Evolutionary conservation across 2,113 vertebrate genomes (phyloP).

Genomic region (Rousettus leschenaultii): DNA sequence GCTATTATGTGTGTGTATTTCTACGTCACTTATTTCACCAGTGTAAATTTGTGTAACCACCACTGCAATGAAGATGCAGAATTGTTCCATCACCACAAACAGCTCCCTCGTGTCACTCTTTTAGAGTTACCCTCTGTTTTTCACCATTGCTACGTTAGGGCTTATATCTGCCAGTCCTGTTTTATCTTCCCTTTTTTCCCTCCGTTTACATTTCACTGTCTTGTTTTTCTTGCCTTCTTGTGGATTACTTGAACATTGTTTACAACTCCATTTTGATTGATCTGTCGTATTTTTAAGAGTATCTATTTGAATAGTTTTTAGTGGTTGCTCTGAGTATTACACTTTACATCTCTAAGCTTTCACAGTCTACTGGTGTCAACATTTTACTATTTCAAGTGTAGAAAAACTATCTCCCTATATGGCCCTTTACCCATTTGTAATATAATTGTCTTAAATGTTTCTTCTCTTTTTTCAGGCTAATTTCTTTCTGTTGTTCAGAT

Average conservation of each 20-base stretch:
- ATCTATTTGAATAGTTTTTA: background rate
- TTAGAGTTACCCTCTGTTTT: background rate
- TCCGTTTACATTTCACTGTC: background rate
- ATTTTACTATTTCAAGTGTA: background rate
- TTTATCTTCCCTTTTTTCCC: background rate
- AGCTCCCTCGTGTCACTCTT: background rate
- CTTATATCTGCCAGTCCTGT: background rate
- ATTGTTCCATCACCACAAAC: background rate
- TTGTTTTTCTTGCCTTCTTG: background rate
- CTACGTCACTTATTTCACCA: background rate
- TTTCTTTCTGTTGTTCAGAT: background rate
- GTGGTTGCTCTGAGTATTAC: background rate
- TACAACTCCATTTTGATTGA: background rate
- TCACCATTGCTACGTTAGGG: background rate
- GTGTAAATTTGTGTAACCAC: background rate
- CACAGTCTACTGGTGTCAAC: background rate
- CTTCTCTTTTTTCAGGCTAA: background rate
- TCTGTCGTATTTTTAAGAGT: background rate
- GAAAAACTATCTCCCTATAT: background rate
- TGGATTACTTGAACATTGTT: background rate
- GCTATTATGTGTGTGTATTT: background rate
- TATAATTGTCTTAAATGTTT: background rate
- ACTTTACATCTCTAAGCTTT: background rate
- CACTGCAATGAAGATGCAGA: background rate
- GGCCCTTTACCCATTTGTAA: background rate